Conservation (phyloP, 2,888 invertebrate species). For the Pyrocoelia pectoralis region DNA sequence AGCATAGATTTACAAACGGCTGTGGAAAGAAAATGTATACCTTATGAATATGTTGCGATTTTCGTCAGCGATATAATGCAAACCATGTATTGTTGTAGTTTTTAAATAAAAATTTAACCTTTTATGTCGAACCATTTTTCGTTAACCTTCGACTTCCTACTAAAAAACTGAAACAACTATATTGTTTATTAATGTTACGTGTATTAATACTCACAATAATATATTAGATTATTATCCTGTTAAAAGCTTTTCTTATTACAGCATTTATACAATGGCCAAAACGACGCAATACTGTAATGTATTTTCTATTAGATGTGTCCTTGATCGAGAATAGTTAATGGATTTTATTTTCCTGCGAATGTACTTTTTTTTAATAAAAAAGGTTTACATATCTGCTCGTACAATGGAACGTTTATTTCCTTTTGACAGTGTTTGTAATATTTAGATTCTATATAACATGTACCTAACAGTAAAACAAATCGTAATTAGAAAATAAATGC, state of each 20-base stretch:
- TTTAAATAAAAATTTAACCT: slow-evolving; percentile 47
- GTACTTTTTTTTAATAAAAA: neutral
- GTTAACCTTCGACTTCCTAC: neutral
- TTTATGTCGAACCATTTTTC: neutral
- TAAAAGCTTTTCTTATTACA: slow-evolving; percentile 12
- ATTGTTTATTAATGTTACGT: neutral
- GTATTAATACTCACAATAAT: neutral
- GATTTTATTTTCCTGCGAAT: neutral
- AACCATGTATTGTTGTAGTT: slow-evolving; percentile 53
- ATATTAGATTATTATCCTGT: slow-evolving; percentile 3
- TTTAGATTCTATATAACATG: no score
- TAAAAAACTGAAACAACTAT: neutral
- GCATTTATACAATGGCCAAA: slow-evolving; percentile 4
- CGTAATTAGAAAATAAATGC: no score
- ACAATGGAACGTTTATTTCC: no score
- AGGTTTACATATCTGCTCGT: no score
- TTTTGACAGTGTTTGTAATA: no score
- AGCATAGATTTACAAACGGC: neutral
- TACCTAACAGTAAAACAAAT: no score
- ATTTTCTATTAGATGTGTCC: slow-evolving; percentile 10
- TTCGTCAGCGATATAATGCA: slow-evolving; percentile 52
- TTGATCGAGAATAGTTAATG: neutral
- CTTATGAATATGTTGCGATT: slow-evolving; percentile 45
- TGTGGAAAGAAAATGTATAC: no score
- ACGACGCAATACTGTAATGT: slow-evolving; percentile 5